Evolutionary conservation across 2,797 vertebrate genomes (phyloP), one percentile per base, ranked within the genome.

Genomic region (Xenops minutus): DNA sequence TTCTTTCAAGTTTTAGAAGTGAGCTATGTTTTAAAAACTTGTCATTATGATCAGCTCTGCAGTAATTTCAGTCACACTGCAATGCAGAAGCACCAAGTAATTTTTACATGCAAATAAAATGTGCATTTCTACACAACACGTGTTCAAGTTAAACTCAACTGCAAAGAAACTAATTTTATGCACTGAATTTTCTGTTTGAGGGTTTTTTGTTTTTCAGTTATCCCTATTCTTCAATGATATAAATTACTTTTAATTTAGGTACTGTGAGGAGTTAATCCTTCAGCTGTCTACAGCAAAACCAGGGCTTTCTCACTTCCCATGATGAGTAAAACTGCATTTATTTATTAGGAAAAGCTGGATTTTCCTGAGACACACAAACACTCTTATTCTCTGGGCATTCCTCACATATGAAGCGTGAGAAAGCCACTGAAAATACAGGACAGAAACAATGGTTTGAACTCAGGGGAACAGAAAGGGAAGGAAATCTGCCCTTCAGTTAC

Each of bases 401-500:
- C 92, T 96, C 86, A 44, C 80, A 49, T 63, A 76, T 4, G 39
- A 84, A 92, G 80, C 74, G 72, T 96, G 96, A 97, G 94, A 96
- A 95, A 95, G 43, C 46, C 51, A 79, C 87, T 44, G 44, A 81
- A 78, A 92, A 87, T 51, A 36, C 18, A 48, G 82, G 29, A 62
- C 44, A 55, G 61, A 93, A 95, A 85, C 88, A 96, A 95, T 11
- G 74, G 34, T 27, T 79, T n/a, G 19, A 83, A 61, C 61, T 67
- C 39, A 29, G 34, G 37, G 82, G 49, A 88, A 52, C 73, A 92
- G 92, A 41, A 17, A 93, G 83, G 19, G 61, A 95, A 97, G 95
- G 85, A 97, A 96, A 96, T 95, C 83, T 96, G 95, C 96, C 91
- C 93, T 88, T 85, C 23, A 54, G 96, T 88, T 85, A 39, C 89